Evolutionary conservation across 2,797 vertebrate species (phyloP), one percentile per base, ranked within the genome.

Genomic region (Phataginus tetradactyla): DNA sequence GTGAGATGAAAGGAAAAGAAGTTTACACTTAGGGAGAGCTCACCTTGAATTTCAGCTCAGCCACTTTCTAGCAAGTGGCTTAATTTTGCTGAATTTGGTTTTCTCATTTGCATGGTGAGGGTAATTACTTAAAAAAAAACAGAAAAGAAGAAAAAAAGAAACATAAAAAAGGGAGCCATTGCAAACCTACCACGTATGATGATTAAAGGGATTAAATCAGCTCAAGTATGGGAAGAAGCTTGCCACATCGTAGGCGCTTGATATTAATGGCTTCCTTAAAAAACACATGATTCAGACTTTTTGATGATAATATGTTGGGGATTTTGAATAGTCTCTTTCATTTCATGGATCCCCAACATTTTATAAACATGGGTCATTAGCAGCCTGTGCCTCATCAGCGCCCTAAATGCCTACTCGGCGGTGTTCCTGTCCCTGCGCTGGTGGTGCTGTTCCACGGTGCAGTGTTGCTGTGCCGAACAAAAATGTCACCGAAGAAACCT

Each of bases 301-400:
- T 61, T 71, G 20, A 88, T 71, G 88, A 68, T 77, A 72, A 92
- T 68, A 63, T 51, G 75, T 63, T 37, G 37, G 86, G 51, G 78
- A 71, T 86, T 97, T 72, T 27, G 64, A 51, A 90, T 49, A 63
- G 79, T 69, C 86, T 85, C 83, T 57, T 94, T 94, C 55, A 91
- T 90, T 80, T 84, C 86, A 83, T 69, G 88, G 74, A 89, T 90
- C 64, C 66, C 86, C 34, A 71, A 8, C 61, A 78, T 57, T 90
- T 93, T 25, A 34, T 92, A 96, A 96, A 93, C 74, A 72, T 90
- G 95, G 79, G 97, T 96, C 95, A 95, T 55, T 23, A 8, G 0
- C 20, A 92, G 55, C 59, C 45, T 66, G 63, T 1, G 4, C 79
- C 72, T 57, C 34, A 49, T 78, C 69, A n/a, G 1, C 12, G 29